phyloP scores from a whole-genome alignment of 2,888 invertebrate genomes.

The Harpagoxenus sublaevis region DNA sequence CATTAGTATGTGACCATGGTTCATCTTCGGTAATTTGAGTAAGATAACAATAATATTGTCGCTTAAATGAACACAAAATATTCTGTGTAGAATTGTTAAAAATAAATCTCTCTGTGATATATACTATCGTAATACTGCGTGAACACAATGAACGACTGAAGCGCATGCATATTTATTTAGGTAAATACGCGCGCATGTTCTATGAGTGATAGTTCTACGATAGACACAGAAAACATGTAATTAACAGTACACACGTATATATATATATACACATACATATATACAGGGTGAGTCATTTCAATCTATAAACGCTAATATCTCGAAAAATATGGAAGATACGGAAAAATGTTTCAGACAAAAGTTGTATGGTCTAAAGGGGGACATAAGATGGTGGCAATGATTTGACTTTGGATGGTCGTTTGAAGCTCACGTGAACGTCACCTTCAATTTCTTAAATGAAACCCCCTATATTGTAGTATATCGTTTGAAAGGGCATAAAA shows the following conservation, averaged over 20 bases:
- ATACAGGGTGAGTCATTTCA: too few relatives aligned
- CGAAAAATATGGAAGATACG: too few relatives aligned
- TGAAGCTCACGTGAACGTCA: too few relatives aligned
- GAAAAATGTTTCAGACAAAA: too few relatives aligned
- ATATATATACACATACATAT: too few relatives aligned
- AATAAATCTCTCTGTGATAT: constrained; percentile 16
- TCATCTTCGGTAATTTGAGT: neutral
- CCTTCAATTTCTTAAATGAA: too few relatives aligned
- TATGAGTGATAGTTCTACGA: constrained; percentile 1
- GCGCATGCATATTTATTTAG: neutral
- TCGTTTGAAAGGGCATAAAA: too few relatives aligned
- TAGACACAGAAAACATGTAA: constrained; percentile 3
- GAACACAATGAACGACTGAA: neutral
- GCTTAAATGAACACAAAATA: constrained; percentile 8
- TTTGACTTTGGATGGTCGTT: too few relatives aligned
- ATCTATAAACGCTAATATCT: too few relatives aligned
- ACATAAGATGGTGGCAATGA: too few relatives aligned
- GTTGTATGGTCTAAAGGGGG: too few relatives aligned
- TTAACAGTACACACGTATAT: neutral
- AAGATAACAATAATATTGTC: constrained; percentile 1
- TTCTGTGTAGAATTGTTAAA: neutral
- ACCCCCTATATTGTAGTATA: too few relatives aligned
- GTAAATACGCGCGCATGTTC: neutral
- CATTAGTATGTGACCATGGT: neutral
- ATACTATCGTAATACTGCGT: neutral